phyloP scores from a whole-genome alignment of 2,888 invertebrate species.

The Eurytoma californica region DNA sequence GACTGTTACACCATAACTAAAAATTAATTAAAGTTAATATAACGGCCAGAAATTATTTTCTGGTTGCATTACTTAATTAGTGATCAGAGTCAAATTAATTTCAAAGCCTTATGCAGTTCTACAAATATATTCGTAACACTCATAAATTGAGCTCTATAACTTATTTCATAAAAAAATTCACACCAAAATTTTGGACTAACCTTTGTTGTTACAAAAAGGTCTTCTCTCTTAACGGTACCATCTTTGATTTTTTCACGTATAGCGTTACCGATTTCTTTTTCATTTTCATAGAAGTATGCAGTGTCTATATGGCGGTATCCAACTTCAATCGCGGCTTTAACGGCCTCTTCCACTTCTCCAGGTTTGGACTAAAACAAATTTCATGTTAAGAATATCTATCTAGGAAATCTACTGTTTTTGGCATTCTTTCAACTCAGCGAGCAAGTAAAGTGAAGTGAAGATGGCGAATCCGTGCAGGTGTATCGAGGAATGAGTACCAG shows the following conservation, averaged over 20 bases:
- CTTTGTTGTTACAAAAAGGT: slow-evolving; percentile 78
- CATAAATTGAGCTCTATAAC: too few species aligned
- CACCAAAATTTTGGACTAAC: slow-evolving; percentile 63
- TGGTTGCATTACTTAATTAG: background rate
- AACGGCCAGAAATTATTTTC: too few species aligned
- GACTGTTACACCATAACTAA: slow-evolving; percentile 81
- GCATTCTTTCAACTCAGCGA: slow-evolving; percentile 25
- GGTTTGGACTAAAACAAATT: slow-evolving; percentile 78
- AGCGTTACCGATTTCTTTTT: slow-evolving; percentile 76
- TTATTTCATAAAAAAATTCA: background rate
- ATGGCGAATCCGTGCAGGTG: slow-evolving; percentile 6
- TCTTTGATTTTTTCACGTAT: slow-evolving; percentile 74
- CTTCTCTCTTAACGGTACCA: slow-evolving; percentile 75
- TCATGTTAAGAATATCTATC: background rate
- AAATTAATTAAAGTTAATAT: slow-evolving; percentile 34
- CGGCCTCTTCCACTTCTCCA: slow-evolving; percentile 78
- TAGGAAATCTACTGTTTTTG: slow-evolving; percentile 18
- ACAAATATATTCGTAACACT: too few species aligned
- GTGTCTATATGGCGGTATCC: slow-evolving; percentile 79
- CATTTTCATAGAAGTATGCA: slow-evolving; percentile 76
- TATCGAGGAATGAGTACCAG: background rate
- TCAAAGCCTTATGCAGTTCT: background rate
- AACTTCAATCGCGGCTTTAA: slow-evolving; percentile 74
- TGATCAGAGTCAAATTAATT: background rate
- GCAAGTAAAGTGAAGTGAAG: background rate